Percentiles rank a stretch among this genome's conserved stretches.
These are phyloP conservation scores for Drosophila azteca DNA, from an alignment of 1,140 invertebrate species.

Conservation along the genomic window DNA sequence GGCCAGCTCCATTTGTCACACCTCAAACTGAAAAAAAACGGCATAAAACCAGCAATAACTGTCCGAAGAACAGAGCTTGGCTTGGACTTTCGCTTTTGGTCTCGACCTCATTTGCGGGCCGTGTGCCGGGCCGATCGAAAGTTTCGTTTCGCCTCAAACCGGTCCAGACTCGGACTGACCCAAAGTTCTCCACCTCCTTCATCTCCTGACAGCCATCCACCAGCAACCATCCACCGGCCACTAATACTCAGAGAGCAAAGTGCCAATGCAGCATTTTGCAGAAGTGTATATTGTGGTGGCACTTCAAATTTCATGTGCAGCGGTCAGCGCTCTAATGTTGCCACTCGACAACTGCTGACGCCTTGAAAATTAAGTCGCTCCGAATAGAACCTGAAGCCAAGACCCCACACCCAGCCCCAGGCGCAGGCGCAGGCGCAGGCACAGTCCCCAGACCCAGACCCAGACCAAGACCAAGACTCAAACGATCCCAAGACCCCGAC, in stretches of 20 bases:
- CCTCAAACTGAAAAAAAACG: conserved; percentile 1
- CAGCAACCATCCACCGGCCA: neutral
- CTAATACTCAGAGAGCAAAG: conserved; percentile 2
- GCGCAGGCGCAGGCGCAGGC: neutral
- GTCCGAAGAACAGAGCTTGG: conserved; percentile 11
- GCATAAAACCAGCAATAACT: neutral
- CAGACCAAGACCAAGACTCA: too few species aligned
- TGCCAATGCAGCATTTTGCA: conserved; percentile 39
- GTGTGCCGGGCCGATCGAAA: conserved; percentile 32
- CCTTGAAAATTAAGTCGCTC: conserved; percentile 38
- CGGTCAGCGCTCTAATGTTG: conserved; percentile 35
- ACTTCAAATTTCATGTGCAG: conserved; percentile 48
- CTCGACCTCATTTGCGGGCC: conserved; percentile 51
- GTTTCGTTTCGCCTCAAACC: conserved; percentile 59
- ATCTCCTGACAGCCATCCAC: too few species aligned
- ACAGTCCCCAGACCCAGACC: too few species aligned
- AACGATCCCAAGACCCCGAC: neutral
- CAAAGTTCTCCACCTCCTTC: conserved; percentile 28
- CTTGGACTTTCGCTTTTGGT: conserved; percentile 55
- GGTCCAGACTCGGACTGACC: conserved; percentile 44
- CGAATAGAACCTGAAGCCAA: conserved; percentile 4
- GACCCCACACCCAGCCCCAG: neutral
- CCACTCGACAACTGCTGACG: conserved; percentile 47
- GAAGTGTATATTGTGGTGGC: conserved; percentile 4
- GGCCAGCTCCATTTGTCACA: conserved; percentile 20